Evolutionary conservation across 92 coral and sea anemone species (phyloP).

Genomic region (Umimayanthus chanpuru): DNA sequence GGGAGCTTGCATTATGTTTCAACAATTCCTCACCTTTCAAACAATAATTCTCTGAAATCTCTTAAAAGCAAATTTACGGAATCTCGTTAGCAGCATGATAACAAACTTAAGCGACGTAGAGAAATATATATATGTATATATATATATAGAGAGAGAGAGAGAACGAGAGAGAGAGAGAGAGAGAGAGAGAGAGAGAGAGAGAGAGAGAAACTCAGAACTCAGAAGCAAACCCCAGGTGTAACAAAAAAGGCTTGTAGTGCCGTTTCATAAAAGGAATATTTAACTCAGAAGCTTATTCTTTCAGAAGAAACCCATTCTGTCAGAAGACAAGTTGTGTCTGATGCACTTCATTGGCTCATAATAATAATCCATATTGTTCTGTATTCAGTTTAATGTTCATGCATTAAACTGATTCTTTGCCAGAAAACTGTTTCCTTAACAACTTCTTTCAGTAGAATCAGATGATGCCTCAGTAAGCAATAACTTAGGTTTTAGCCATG

Average conservation of each 20-base stretch:
- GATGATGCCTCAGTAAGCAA: conserved; percentile 1
- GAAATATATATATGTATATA: too few species aligned
- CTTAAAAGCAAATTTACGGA: conserved; percentile 28
- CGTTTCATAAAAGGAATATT: not conserved
- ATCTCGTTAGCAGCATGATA: not conserved
- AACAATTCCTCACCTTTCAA: not conserved
- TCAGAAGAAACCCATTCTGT: too few species aligned
- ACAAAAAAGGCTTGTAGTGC: not conserved
- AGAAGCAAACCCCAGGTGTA: not conserved
- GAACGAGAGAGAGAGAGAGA: too few species aligned
- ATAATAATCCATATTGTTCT: conserved; percentile 46
- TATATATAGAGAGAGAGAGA: too few species aligned
- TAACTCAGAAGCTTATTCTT: too few species aligned
- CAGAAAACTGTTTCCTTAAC: conserved; percentile 20
- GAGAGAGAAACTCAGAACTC: too few species aligned
- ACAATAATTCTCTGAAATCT: not conserved
- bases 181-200: too few species aligned
- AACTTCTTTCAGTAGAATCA: conserved; percentile 11
- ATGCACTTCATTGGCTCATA: conserved; percentile 39
- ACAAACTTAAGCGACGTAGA: not conserved
- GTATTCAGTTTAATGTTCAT: conserved; percentile 27
- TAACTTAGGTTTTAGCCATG: not conserved
- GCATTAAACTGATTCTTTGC: conserved; percentile 59
- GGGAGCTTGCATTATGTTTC: conserved; percentile 48
- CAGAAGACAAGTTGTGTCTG: too few species aligned